A percentile compares a stretch with the other conserved stretches of the same genome.
Evolutionary conservation across 2,888 invertebrate genomes (phyloP).

Genomic region (Rhagonycha lutea): DNA sequence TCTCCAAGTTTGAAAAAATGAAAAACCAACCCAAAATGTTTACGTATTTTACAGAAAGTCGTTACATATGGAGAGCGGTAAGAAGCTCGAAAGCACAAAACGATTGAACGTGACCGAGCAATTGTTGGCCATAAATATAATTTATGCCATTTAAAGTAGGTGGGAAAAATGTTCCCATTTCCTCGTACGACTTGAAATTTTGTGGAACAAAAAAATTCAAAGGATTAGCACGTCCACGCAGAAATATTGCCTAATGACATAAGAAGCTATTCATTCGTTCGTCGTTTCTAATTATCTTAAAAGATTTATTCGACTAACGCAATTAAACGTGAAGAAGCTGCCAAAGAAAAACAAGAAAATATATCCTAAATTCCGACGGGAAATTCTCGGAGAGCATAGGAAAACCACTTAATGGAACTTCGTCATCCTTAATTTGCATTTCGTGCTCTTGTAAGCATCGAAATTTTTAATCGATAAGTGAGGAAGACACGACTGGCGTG

Average conservation of each 20-base stretch:
- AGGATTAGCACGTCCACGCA: background rate
- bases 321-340: conserved; percentile 12
- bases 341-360: conserved; percentile 10
- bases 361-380: conserved; percentile 7
- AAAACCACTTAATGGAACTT: conserved; percentile 6
- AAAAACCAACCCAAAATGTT: background rate
- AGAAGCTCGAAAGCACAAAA: background rate
- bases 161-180: too few relatives aligned
- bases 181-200: background rate
- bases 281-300: conserved; percentile 16
- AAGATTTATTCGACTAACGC: conserved; percentile 18
- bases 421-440: conserved; percentile 9
- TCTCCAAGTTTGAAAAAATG: background rate
- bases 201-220: background rate
- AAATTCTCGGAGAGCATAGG: conserved; percentile 9
- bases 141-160: background rate
- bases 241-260: conserved; percentile 10
- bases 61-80: background rate
- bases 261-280: conserved; percentile 4
- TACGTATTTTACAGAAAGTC: background rate
- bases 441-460: background rate
- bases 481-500: background rate
- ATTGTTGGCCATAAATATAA: background rate
- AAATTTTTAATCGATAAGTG: background rate
- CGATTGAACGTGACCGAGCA: background rate